A percentile compares a stretch with the other conserved stretches of the same genome.
Evolutionary conservation across 2,888 invertebrate genomes (phyloP).

Genomic region (Meta bourneti): DNA sequence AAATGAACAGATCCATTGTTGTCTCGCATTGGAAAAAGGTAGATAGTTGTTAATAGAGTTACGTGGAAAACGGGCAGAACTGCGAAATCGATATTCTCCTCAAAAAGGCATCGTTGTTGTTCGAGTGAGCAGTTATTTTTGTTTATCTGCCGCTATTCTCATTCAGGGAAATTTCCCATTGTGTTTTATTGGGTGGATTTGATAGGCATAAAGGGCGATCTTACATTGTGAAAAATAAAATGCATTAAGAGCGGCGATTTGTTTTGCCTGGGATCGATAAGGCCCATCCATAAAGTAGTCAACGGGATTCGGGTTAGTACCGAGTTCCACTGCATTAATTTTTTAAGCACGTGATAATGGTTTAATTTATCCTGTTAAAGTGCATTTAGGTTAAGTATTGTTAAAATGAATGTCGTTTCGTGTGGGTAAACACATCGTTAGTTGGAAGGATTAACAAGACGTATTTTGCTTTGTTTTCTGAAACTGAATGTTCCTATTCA

Average conservation of each 20-base stretch:
- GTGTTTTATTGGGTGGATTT: background rate
- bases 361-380: background rate
- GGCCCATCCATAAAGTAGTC: background rate
- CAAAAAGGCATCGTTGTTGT: background rate
- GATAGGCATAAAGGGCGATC: background rate
- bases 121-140: background rate
- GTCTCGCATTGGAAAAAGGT: background rate
- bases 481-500: too few relatives aligned
- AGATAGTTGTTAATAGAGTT: background rate
- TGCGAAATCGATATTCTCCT: background rate
- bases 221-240: background rate
- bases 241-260: background rate
- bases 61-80: background rate
- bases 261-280: background rate
- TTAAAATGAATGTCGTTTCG: background rate
- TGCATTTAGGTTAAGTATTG: background rate
- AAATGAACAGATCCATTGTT: background rate
- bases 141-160: background rate
- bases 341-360: background rate
- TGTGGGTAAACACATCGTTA: too few relatives aligned
- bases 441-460: background rate
- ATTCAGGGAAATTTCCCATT: background rate
- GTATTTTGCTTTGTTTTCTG: background rate
- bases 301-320: too few relatives aligned
- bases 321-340: background rate